Base-by-base conservation (phyloP, 2,113 vertebrate species). In the Chloropsis cyanopogon region DNA sequence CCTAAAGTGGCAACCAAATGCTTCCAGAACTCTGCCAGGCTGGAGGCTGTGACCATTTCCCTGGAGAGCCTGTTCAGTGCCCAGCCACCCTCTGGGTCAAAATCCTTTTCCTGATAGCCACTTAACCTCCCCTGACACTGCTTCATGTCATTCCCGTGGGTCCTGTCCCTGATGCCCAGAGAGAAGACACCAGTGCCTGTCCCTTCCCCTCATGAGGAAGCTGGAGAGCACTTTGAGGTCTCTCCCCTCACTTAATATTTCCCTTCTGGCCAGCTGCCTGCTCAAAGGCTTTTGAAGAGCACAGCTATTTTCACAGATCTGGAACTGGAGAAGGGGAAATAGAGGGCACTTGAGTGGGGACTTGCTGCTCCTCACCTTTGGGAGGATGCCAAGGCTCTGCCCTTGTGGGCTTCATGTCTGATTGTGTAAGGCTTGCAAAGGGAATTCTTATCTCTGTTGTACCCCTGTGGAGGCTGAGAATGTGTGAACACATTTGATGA, bases 401-500 rank as follows among this genome's bases (percentile, higher is more conserved):
- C 31, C 31, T 23, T 53, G 39, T 12, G 18, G 25, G 28, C 22
- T 82, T 61, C 29, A 35, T 0, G 0, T 54, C 22, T 80, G 47
- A 47, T 21, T n/a, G 52, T 31, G 31, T 13, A 6, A 89, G 31
- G 6, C 4, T 37, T 7, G 23, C 13, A 29, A 24, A 84, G 13
- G 52, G 10, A 54, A 15, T 37, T 77, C 78, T 90, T 64, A 11
- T 25, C 26, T 70, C 44, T 77, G 6, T 7, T 46, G 10, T 17
- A 29, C 28, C 14, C 7, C 3, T 26, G 14, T 2, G 5, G 29
- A 66, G 37, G 14, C 37, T 77, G 71, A 72, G 77, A 82, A 52
- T 0, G 0, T 39, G 8, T 37, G 11, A 17, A 29, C 3, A 10
- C 15, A 10, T 82, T 29, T 37, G 35, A 4, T 28, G 56, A 64